A percentile compares a stretch with the other conserved stretches of the same genome.
phyloP scores from a whole-genome alignment of 30 jellyfish, hydroid and myxozoan species.

The Turritopsis rubra region DNA sequence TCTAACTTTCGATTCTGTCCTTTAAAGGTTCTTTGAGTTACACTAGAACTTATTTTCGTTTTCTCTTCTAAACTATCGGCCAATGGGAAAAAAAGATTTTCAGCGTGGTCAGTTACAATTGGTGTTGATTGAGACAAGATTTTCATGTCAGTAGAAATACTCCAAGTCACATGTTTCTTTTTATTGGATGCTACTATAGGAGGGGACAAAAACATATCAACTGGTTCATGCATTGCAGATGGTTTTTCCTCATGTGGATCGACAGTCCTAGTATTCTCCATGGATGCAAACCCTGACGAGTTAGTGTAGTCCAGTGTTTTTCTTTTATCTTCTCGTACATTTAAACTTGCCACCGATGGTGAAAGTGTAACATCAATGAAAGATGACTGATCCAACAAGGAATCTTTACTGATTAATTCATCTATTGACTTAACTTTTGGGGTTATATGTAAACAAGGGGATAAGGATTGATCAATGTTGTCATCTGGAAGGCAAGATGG shows the following conservation, averaged over 20 bases:
- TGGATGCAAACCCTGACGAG: slow-evolving; percentile 5
- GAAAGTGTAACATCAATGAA: slow-evolving; percentile 3
- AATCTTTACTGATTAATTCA: not conserved
- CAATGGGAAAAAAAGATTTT: not conserved
- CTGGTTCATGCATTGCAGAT: not conserved
- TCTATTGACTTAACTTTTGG: not conserved
- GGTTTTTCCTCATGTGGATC: not conserved
- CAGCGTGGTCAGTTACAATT: not conserved
- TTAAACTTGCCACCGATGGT: slow-evolving; percentile 5
- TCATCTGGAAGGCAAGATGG: not conserved
- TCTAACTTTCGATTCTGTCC: not conserved
- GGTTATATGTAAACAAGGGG: not conserved
- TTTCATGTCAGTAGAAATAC: not conserved
- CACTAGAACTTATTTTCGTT: not conserved
- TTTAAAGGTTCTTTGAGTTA: not conserved
- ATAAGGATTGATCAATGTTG: not conserved
- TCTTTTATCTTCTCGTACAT: not conserved
- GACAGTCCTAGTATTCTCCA: not conserved
- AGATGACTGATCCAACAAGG: not conserved
- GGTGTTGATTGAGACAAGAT: slow-evolving; percentile 20
- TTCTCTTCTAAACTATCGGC: not conserved
- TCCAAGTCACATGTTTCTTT: not conserved
- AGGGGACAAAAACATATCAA: not conserved
- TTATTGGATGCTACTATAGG: not conserved
- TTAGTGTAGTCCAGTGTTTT: not conserved